A percentile compares a stretch with the other conserved stretches of the same genome.
Evolutionary conservation across 2,888 invertebrate species (phyloP).

Genomic region (Leptopilina drosophilae): DNA sequence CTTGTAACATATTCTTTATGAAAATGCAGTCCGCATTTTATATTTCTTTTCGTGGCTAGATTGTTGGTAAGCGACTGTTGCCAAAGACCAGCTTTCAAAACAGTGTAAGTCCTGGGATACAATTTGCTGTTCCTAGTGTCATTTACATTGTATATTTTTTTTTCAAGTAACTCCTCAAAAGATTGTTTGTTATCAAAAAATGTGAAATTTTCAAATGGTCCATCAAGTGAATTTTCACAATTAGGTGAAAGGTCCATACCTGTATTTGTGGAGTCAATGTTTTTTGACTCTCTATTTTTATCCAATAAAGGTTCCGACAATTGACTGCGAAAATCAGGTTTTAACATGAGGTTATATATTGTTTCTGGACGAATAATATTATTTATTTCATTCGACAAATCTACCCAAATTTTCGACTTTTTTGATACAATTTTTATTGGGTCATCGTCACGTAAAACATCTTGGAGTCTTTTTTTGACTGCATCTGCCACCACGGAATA

Average conservation of each 20-base stretch:
- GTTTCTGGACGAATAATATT: not conserved
- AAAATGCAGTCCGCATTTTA: conserved; percentile 10
- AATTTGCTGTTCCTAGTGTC: not conserved
- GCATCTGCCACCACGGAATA: not conserved
- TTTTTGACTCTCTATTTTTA: not conserved
- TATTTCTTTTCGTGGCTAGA: not conserved
- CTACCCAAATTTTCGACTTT: not conserved
- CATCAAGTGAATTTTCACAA: not conserved
- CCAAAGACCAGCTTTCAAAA: not conserved
- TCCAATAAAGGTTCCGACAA: not conserved
- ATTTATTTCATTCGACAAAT: not conserved
- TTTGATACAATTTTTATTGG: conserved; percentile 4
- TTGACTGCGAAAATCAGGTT: conserved; percentile 7
- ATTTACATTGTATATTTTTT: conserved; percentile 6
- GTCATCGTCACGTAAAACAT: not conserved
- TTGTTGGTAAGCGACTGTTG: not conserved
- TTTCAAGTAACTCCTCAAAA: not conserved
- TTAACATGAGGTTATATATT: not conserved
- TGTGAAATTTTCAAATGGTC: not conserved
- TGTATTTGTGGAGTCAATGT: not conserved
- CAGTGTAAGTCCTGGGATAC: not conserved
- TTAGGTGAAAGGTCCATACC: not conserved
- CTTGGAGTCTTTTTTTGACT: not conserved
- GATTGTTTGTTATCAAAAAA: not conserved
- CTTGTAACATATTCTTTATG: conserved; percentile 4